Conservation (phyloP, 2,888 invertebrate genomes). For the Lasius fuliginosus region DNA sequence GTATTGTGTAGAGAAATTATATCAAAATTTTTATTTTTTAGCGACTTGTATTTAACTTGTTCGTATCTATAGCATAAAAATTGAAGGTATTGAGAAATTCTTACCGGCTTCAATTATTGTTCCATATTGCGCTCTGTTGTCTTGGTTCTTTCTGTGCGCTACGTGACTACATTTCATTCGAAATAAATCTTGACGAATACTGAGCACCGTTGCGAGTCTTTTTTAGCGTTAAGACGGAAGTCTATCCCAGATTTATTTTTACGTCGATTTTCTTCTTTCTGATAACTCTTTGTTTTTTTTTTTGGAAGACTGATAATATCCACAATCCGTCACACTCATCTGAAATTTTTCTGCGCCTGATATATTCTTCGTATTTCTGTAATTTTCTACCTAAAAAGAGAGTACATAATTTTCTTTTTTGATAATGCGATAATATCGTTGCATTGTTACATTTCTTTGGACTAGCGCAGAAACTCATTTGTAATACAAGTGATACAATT, state of each 20-base stretch:
- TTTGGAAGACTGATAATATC: not conserved
- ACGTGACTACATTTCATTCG: constrained; percentile 61
- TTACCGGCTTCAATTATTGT: constrained; percentile 41
- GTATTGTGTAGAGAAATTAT: not conserved
- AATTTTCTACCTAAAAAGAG: not conserved
- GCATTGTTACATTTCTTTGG: not conserved
- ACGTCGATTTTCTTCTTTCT: not conserved
- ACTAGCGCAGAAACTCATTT: not conserved
- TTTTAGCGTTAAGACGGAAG: constrained; percentile 2
- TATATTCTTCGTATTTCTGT: not conserved
- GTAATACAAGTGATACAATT: not conserved
- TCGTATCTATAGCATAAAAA: constrained; percentile 32
- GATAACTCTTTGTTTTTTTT: not conserved
- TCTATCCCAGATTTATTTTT: not conserved
- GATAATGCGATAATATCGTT: not conserved
- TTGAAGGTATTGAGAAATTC: constrained; percentile 24
- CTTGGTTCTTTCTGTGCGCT: constrained; percentile 64
- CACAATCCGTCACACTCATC: not conserved
- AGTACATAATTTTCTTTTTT: not conserved
- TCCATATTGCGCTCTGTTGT: constrained; percentile 32
- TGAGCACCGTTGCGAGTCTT: constrained; percentile 58
- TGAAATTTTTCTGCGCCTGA: not conserved
- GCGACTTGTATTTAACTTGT: constrained; percentile 6
- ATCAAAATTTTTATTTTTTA: constrained; percentile 9
- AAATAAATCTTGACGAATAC: constrained; percentile 69